Evolutionary conservation across 2,797 vertebrate species (phyloP).

Genomic region (Takifugu rubripes): DNA sequence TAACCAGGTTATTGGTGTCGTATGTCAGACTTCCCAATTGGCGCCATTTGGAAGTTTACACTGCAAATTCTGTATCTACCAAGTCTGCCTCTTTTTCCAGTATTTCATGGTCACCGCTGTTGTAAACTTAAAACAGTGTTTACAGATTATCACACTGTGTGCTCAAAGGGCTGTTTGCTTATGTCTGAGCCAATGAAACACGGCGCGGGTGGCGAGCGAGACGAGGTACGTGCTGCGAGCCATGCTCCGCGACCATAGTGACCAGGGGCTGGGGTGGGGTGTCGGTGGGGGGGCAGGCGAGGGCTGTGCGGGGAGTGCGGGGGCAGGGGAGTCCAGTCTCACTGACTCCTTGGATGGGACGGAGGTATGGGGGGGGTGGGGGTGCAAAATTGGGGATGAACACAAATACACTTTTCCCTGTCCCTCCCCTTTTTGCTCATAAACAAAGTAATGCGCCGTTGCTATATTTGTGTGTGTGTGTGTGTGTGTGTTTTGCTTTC

Average conservation of each 20-base stretch:
- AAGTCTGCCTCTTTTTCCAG: slow-evolving; percentile 18
- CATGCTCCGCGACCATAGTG: slow-evolving; percentile 70
- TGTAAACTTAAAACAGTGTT: slow-evolving; percentile 45
- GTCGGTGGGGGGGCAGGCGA: slow-evolving; percentile 39
- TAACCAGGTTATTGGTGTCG: too few species aligned
- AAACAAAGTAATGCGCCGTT: slow-evolving; percentile 23
- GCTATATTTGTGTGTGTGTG: slow-evolving; percentile 12
- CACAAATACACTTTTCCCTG: slow-evolving; percentile 28
- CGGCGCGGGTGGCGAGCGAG: slow-evolving; percentile 53
- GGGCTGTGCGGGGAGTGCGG: slow-evolving; percentile 53
- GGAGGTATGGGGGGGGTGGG: slow-evolving; percentile 32
- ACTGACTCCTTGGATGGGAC: slow-evolving; percentile 71
- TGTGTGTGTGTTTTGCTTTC: slow-evolving; percentile 32
- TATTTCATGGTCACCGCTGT: slow-evolving; percentile 25
- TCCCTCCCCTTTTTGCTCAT: background rate
- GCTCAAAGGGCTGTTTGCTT: slow-evolving; percentile 77
- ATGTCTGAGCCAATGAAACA: slow-evolving; percentile 75
- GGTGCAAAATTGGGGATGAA: slow-evolving; percentile 33
- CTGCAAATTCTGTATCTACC: slow-evolving; percentile 1
- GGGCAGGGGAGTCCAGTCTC: slow-evolving; percentile 69
- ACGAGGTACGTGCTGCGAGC: slow-evolving; percentile 80
- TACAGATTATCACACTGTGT: slow-evolving; percentile 66
- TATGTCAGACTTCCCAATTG: too few species aligned
- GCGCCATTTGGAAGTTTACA: background rate
- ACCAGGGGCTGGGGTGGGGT: slow-evolving; percentile 57